Evolutionary conservation across 2,113 vertebrate genomes (phyloP).

Genomic region (Atlantisia rogersi): DNA sequence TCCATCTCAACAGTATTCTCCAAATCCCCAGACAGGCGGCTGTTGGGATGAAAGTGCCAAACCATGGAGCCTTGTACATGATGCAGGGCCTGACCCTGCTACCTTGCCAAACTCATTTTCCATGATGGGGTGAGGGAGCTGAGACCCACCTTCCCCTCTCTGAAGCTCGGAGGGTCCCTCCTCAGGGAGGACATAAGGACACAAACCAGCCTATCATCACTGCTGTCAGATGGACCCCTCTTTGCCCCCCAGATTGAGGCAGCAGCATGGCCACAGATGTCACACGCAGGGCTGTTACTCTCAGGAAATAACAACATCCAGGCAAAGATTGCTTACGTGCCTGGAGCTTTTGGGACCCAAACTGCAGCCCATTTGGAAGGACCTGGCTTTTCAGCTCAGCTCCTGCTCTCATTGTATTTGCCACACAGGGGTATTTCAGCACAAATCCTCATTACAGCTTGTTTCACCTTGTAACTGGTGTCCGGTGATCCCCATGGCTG

Average conservation of each 20-base stretch:
- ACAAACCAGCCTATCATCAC: background rate
- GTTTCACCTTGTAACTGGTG: background rate
- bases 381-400: background rate
- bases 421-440: rapidly evolving
- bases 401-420: background rate
- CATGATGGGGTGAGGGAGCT: rapidly evolving
- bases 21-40: background rate
- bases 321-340: rapidly evolving
- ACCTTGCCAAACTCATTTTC: background rate
- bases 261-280: background rate
- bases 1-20: slow-evolving; percentile 34
- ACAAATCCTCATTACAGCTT: no score
- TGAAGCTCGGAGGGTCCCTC: background rate
- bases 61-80: rapidly evolving
- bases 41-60: slow-evolving; percentile 21
- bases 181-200: background rate
- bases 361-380: background rate
- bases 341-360: background rate
- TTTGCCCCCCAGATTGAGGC: rapidly evolving
- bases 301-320: background rate
- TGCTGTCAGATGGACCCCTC: rapidly evolving
- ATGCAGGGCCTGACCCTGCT: background rate
- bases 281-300: background rate
- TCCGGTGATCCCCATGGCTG: background rate
- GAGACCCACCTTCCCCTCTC: rapidly evolving